Evolutionary conservation across 2,797 vertebrate genomes (phyloP).

Genomic region (Chiroxiphia lanceolata): DNA sequence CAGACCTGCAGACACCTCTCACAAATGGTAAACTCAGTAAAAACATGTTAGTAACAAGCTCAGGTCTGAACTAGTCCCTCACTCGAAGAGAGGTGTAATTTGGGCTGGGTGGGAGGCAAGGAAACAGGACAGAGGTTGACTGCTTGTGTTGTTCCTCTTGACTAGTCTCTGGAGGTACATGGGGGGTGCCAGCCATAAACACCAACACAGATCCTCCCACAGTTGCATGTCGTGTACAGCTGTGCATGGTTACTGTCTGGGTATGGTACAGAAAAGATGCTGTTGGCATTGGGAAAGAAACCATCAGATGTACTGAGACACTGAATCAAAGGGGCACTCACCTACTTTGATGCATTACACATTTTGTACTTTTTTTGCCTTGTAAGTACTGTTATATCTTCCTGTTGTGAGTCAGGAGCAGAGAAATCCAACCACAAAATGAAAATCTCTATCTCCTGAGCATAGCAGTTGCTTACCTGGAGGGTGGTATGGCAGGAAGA

Average conservation of each 20-base stretch:
- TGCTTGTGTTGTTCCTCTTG: not conserved
- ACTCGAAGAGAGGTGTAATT: not conserved
- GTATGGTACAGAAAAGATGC: not conserved
- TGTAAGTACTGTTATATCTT: not conserved
- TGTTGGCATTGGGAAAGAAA: not conserved
- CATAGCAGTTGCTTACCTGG: not conserved
- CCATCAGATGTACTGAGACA: not conserved
- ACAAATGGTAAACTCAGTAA: not conserved
- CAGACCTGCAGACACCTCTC: not conserved
- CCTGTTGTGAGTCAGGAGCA: not conserved
- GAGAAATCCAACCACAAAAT: not conserved
- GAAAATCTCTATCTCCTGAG: not conserved
- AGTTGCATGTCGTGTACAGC: not conserved
- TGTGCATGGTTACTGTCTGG: not conserved
- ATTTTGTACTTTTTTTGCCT: not conserved
- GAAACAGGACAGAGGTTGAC: not conserved
- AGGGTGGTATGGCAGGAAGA: not conserved
- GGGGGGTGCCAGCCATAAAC: not conserved
- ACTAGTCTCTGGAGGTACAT: not conserved
- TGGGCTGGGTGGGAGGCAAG: rapidly evolving
- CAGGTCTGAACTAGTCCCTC: not conserved
- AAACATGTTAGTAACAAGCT: not conserved
- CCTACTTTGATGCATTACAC: not conserved
- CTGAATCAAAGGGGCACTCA: not conserved
- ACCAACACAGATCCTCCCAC: not conserved